These are phyloP conservation scores for Drosophila busckii DNA, from an alignment of 1,140 invertebrate genomes.

Conservation along the genomic window DNA sequence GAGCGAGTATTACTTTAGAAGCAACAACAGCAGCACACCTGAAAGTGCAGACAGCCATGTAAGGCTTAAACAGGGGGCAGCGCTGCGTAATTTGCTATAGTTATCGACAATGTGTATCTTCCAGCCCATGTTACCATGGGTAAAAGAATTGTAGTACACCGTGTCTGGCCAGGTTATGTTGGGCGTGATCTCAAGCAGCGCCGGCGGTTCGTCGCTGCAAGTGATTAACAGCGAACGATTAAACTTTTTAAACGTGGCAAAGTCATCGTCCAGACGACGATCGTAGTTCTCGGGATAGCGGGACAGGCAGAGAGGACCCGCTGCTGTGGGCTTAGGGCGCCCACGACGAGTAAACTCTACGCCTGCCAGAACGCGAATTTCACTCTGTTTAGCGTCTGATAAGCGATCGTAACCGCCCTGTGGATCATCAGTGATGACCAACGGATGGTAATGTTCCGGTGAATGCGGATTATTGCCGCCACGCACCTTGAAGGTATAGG, in stretches of 20 bases:
- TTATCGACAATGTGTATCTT: constrained; percentile 91
- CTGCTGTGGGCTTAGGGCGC: constrained; percentile 87
- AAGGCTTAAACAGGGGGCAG: not conserved
- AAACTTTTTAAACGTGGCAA: constrained; percentile 89
- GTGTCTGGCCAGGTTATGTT: constrained; percentile 94
- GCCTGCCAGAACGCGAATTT: constrained; percentile 90
- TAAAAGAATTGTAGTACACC: constrained; percentile 96
- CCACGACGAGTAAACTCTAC: constrained; percentile 90
- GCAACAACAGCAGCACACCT: constrained; percentile 12
- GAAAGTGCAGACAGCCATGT: constrained; percentile 2
- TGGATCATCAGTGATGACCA: constrained; percentile 93
- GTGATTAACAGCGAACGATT: constrained; percentile 85
- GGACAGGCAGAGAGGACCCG: constrained; percentile 88
- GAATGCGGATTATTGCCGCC: constrained; percentile 95
- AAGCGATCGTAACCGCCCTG: constrained; percentile 89
- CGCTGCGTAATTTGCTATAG: constrained; percentile 77
- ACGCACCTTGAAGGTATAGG: constrained; percentile 89
- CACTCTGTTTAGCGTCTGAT: constrained; percentile 85
- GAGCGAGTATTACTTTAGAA: not conserved
- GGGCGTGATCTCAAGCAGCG: constrained; percentile 89
- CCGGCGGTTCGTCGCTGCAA: constrained; percentile 87
- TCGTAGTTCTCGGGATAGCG: constrained; percentile 84
- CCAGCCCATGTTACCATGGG: constrained; percentile 94
- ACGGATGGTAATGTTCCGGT: constrained; percentile 92
- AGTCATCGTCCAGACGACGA: constrained; percentile 88